Base-by-base conservation (phyloP, 2,888 invertebrate species). In the Acronicta psi region DNA sequence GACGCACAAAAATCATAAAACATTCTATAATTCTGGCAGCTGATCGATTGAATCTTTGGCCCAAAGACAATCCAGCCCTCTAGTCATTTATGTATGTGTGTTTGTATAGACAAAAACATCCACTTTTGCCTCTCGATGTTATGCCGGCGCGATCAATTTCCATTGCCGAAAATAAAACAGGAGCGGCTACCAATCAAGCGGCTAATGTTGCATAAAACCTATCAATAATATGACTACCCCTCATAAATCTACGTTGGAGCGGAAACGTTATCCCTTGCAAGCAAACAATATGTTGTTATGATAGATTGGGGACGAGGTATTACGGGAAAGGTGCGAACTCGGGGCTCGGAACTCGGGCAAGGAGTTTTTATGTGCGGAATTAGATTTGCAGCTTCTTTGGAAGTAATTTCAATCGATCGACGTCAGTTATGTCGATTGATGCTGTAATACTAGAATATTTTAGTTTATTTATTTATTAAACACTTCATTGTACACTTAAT, bases 191-290 rank as follows among this genome's bases (percentile, higher is more conserved):
- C 82, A 84, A 84, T 85, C 85, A 79, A 76, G 76, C 61, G 63
- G 80, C 85, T 88, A 91, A 89, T 90, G 85, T 87, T 81, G 81
- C 84, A 86, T 84, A 81, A 82, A 84, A 81, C 83, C 84, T 85
- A 86, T 86, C 86, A 86, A 86, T 86, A 86, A 84, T 82, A 81
- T 59, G 17, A 70, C 65, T 74, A 69, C 82, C 85, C 83, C 80
- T 84, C 83, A 86, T 87, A 86, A 84, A 85, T 85, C 78, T 77
- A 81, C 82, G 81, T 82, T 79, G 77, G 78, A 79, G 69, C 79
- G 78, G 80, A 81, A 82, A 80, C 79, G 75, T 74, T 77, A 82
- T 82, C 79, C 84, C 80, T 79, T 79, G 81, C 83, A 77, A 79
- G 77, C 83, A 81, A 86, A 87, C 87, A 87, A 86, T 86, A 85